phyloP scores from a whole-genome alignment of 1,140 invertebrate genomes.

The Homarus americanus region DNA sequence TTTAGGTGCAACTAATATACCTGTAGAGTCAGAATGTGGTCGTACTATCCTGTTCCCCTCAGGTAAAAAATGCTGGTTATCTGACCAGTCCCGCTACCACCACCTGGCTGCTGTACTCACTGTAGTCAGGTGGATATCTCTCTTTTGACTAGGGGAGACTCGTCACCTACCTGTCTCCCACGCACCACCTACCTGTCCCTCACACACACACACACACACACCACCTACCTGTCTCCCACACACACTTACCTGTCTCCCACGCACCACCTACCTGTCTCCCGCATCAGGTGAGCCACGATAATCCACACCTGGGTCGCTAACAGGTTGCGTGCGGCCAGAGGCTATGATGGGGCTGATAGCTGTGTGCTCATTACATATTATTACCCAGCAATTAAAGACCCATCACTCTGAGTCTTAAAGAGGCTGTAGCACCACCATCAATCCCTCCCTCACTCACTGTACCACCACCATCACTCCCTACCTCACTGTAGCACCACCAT shows the following conservation, averaged over 20 bases:
- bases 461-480: background rate
- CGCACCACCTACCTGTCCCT: background rate
- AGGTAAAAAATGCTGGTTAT: no score
- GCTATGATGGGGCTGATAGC: constrained; percentile 20
- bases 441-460: background rate
- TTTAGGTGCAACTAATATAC: no score
- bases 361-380: constrained; percentile 47
- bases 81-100: background rate
- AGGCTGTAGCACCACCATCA: background rate
- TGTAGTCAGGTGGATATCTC: no score
- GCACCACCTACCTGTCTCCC: background rate
- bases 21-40: no score
- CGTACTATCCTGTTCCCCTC: no score
- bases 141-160: background rate
- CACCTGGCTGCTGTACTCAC: background rate
- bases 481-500: no score
- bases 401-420: constrained; percentile 48
- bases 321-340: constrained; percentile 30
- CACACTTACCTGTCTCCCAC: background rate
- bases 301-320: constrained; percentile 28
- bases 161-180: background rate
- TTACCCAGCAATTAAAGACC: constrained; percentile 51
- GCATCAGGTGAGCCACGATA: background rate
- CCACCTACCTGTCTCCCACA: background rate
- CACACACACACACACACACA: background rate